Evolutionary conservation across 2,888 invertebrate species (phyloP).

Genomic region (Drosophila pseudotalamancana): DNA sequence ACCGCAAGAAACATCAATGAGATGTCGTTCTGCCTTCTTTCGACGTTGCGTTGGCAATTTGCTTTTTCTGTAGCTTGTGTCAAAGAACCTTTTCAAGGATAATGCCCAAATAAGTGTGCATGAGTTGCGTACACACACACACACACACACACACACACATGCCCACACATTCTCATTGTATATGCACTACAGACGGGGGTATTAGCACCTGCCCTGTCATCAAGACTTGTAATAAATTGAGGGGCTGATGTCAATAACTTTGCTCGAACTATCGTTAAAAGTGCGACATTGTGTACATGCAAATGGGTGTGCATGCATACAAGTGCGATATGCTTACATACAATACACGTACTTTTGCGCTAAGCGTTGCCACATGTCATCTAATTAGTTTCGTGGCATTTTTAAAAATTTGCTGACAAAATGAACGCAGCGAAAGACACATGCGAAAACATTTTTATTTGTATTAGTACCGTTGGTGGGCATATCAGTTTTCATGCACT

Average conservation of each 20-base stretch:
- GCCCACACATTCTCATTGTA: no score
- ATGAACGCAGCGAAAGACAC: background rate
- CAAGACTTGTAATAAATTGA: conserved; percentile 23
- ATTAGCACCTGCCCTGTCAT: conserved; percentile 35
- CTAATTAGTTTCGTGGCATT: conserved; percentile 40
- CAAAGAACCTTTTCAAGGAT: conserved; percentile 83
- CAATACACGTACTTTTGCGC: conserved; percentile 5
- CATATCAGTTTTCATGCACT: conserved; percentile 42
- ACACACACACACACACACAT: background rate
- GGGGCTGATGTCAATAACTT: conserved; percentile 20
- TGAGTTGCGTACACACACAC: conserved; percentile 2
- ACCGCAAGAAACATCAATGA: conserved; percentile 31
- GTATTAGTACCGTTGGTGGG: conserved; percentile 5
- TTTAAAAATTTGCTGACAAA: conserved; percentile 20
- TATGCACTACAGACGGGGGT: background rate
- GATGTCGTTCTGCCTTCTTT: conserved; percentile 22
- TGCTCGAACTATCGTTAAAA: conserved; percentile 16
- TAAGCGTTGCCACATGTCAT: conserved; percentile 50
- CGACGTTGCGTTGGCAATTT: conserved; percentile 29
- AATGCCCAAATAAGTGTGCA: conserved; percentile 28
- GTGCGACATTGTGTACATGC: background rate
- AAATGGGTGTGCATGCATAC: background rate
- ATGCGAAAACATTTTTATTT: conserved; percentile 9
- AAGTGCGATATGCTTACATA: background rate
- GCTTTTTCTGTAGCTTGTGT: conserved; percentile 55